phyloP scores from a whole-genome alignment of 2,797 vertebrate species.

The Naso thynnoides region DNA sequence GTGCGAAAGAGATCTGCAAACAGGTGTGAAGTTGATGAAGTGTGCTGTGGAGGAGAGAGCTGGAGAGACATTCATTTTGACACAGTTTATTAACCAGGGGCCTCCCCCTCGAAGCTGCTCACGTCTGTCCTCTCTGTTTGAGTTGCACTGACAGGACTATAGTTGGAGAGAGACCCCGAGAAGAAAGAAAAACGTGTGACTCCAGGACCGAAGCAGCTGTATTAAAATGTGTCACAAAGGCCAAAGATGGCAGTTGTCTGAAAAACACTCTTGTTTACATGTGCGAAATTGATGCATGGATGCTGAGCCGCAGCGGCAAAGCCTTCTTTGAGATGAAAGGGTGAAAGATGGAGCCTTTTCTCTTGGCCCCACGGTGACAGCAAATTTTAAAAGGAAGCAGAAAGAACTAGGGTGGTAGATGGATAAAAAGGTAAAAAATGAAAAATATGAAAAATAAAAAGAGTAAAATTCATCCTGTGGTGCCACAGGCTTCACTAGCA shows the following conservation, averaged over 20 bases:
- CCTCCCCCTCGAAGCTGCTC: constrained; percentile 38
- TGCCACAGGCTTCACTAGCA: constrained; percentile 35
- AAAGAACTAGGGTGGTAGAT: constrained; percentile 4
- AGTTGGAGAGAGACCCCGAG: background rate
- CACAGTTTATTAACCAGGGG: constrained; percentile 45
- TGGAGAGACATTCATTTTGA: constrained; percentile 51
- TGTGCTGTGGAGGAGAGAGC: constrained; percentile 24
- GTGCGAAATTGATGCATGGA: background rate
- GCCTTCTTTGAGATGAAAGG: constrained; percentile 40
- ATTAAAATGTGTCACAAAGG: constrained; percentile 4
- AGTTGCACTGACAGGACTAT: constrained; percentile 16
- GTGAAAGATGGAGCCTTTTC: constrained; percentile 32
- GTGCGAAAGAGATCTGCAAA: constrained; percentile 28
- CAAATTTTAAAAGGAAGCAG: constrained; percentile 19
- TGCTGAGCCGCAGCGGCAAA: background rate
- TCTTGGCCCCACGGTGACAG: constrained; percentile 11
- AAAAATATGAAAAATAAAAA: background rate
- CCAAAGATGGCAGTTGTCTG: constrained; percentile 4
- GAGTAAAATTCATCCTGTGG: constrained; percentile 17
- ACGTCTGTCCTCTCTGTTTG: constrained; percentile 30
- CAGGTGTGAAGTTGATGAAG: constrained; percentile 52
- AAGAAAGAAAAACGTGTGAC: background rate
- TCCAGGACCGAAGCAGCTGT: constrained; percentile 8
- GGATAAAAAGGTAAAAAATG: constrained; percentile 39
- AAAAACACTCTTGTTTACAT: constrained; percentile 3